Evolutionary conservation across 2,888 invertebrate species (phyloP), one percentile per base, ranked within the genome.

Genomic region (Macropis europaea): DNA sequence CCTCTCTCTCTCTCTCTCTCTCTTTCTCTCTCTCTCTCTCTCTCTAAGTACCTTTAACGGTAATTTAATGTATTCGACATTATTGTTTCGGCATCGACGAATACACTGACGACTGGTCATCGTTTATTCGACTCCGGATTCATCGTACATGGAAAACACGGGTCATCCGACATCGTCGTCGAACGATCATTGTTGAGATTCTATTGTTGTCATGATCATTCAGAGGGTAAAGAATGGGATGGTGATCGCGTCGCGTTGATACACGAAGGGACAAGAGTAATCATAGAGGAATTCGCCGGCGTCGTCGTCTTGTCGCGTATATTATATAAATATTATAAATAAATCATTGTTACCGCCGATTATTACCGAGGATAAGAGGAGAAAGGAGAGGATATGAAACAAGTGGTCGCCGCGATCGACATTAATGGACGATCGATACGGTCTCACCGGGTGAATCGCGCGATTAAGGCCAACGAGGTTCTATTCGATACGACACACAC

Each of bases 211-310:
- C 80, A 61, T 73, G 75, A 73, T 75, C 64, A 74, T 76, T 73
- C n/a, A n/a, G n/a, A n/a, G n/a, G n/a, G n/a, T n/a, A n/a, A n/a
- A n/a, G n/a, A n/a, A n/a, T n/a, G n/a, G n/a, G n/a, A n/a, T n/a
- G n/a, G n/a, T n/a, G n/a, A 77, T 81, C 77, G 76, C n/a, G 54
- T 79, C 81, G 76, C 76, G 76, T 79, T 76, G 59, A 47, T 75
- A 48, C 42, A 32, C 28, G 42, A 30, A 15, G 30, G 30, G 17
- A 30, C 17, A 13, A 53, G 38, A 56, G 68, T 47, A 50, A 63
- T 38, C 11, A 30, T 36, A 43, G 68, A 57, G 56, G 48, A 63
- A 47, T 24, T 75, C 71, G 68, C 70, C 64, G n/a, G n/a, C n/a
- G 54, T 68, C 70, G 73, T 74, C 76, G 71, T 77, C 72, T 69